These are phyloP conservation scores for Plodia interpunctella DNA, from an alignment of 1,140 invertebrate species.

Conservation along the genomic window DNA sequence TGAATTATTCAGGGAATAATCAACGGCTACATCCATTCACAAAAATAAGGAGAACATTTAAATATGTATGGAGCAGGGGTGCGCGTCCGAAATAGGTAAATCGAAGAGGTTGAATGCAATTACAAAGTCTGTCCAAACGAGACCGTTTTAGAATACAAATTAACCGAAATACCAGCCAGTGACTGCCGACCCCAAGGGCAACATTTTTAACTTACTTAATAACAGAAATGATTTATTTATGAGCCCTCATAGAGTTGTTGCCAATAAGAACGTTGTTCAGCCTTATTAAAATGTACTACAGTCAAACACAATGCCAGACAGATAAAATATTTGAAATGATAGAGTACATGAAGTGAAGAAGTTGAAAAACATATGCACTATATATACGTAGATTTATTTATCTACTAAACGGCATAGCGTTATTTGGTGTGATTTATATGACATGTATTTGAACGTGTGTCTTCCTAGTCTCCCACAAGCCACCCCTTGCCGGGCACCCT, in stretches of 20 bases:
- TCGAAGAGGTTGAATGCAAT: slow-evolving; percentile 14
- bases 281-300: too few species aligned
- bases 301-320: neutral
- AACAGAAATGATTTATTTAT: neutral
- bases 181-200: neutral
- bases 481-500: slow-evolving; percentile 9
- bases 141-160: slow-evolving; percentile 12
- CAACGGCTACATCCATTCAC: slow-evolving; percentile 27
- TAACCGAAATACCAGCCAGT: neutral
- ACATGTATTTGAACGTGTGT: slow-evolving; percentile 20
- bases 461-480: slow-evolving; percentile 12
- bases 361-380: too few species aligned
- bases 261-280: too few species aligned
- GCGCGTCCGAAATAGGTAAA: slow-evolving; percentile 8
- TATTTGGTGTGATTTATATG: slow-evolving; percentile 28
- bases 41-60: slow-evolving; percentile 15
- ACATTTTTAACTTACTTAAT: neutral
- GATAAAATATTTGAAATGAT: neutral
- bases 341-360: too few species aligned
- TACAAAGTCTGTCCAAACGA: slow-evolving; percentile 14
- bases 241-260: too few species aligned
- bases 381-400: too few species aligned
- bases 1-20: slow-evolving; percentile 40
- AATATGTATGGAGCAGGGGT: slow-evolving; percentile 18
- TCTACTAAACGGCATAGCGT: too few species aligned